Conservation (phyloP, 2,888 invertebrate species). For the Hirtodrosophila confusa region DNA sequence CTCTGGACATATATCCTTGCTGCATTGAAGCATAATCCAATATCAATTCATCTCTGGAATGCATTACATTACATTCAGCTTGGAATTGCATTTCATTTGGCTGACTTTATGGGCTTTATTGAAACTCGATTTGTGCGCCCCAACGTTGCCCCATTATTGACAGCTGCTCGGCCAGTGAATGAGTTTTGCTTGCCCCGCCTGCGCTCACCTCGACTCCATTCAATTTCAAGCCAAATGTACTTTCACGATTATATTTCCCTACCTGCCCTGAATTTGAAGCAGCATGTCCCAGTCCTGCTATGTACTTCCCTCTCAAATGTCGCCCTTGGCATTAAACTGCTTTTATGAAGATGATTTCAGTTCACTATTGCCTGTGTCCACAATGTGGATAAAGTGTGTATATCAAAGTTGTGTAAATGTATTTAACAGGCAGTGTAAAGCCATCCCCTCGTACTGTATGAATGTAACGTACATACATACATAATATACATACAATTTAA, state of each 20-base stretch:
- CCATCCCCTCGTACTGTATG: no score
- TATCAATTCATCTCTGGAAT: slow-evolving; percentile 38
- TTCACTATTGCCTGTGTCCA: slow-evolving; percentile 11
- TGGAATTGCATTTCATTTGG: slow-evolving; percentile 22
- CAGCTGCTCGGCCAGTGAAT: slow-evolving; percentile 1
- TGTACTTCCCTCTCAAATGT: slow-evolving; percentile 13
- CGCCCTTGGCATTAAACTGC: slow-evolving; percentile 27
- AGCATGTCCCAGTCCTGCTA: slow-evolving; percentile 7
- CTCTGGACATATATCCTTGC: neutral
- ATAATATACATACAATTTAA: no score
- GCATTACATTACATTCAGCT: slow-evolving; percentile 37
- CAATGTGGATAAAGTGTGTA: neutral
- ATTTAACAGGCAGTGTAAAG: neutral
- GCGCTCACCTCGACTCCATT: slow-evolving; percentile 10
- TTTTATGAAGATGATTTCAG: slow-evolving; percentile 42
- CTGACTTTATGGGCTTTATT: slow-evolving; percentile 33
- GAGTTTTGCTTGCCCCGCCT: neutral
- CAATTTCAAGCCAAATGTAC: slow-evolving; percentile 46
- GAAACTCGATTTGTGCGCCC: slow-evolving; percentile 30
- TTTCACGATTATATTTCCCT: neutral
- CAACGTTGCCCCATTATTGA: slow-evolving; percentile 34
- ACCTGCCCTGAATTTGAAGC: slow-evolving; percentile 22
- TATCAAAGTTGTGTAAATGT: neutral
- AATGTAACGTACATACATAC: no score
- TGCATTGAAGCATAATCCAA: slow-evolving; percentile 6